Conservation (phyloP, 2,888 invertebrate genomes). For the Allolobophora icterica region DNA sequence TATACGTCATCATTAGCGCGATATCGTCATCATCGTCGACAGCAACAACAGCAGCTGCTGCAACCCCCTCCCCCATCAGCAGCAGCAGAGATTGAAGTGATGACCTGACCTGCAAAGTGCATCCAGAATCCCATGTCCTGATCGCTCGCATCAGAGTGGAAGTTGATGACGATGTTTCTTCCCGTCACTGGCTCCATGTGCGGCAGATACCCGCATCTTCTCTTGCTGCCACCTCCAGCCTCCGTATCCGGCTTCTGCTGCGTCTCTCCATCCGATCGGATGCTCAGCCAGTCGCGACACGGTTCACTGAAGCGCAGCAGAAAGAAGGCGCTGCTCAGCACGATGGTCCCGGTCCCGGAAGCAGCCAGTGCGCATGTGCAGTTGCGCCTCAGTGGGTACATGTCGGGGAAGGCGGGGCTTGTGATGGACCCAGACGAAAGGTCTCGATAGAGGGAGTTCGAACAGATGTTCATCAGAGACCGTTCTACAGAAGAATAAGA, state of each 20-base stretch:
- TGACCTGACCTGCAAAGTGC: constrained; percentile 34
- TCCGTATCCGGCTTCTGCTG: constrained; percentile 43
- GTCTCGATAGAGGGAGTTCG: not conserved
- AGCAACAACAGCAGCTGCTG: too few species aligned
- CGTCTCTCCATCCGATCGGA: constrained; percentile 34
- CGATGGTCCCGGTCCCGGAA: not conserved
- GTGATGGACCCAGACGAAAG: constrained; percentile 29
- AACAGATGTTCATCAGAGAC: constrained; percentile 27
- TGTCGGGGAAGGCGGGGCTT: constrained; percentile 45
- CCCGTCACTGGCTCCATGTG: constrained; percentile 36
- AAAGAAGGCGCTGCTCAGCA: constrained; percentile 44
- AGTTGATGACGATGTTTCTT: constrained; percentile 36
- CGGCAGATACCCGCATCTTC: constrained; percentile 45
- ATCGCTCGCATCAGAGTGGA: constrained; percentile 41
- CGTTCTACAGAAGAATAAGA: not conserved
- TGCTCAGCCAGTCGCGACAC: constrained; percentile 44
- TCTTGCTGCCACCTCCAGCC: constrained; percentile 35
- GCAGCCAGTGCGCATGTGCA: constrained; percentile 42
- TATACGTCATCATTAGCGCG: too few species aligned
- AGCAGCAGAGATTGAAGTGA: not conserved
- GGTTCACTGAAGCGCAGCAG: constrained; percentile 43
- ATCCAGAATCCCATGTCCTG: constrained; percentile 48
- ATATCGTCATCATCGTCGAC: too few species aligned
- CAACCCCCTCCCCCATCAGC: not conserved
- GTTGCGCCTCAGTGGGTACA: constrained; percentile 47